Base-by-base conservation (phyloP, 2,113 vertebrate species). In the Bujurquina vittata region DNA sequence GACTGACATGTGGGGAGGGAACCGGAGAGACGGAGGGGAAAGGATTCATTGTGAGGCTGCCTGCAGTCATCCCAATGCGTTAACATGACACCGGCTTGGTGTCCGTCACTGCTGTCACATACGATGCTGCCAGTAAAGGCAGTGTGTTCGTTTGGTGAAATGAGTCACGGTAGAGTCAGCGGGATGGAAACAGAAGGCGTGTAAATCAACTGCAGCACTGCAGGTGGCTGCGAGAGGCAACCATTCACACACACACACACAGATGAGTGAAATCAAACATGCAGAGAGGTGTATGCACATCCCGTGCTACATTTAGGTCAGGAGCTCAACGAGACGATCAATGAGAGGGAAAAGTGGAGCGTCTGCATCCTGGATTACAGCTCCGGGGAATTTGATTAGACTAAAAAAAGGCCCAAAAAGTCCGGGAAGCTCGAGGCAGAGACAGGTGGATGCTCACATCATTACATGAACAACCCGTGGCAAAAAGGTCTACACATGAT, bases 361-460 rank as follows among this genome's bases (percentile, higher is more conserved):
- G 23, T 69, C 63, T 67, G 63, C 22, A 29, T 67, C 63, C 63
- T 69, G 63, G 63, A 69, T 69, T 49, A 49, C 63, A 49, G 63
- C 63, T 69, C 40, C 40, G 2, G 15, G 63, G 63, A 69, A 67
- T 46, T 15, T 10, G 0, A 46, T 46, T 14, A 40, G 63, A 67
- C 63, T 67, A 10, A 46, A 67, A 65, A 18, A 52, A 4, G 40
- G 40, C 11, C 40, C 3, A 46, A 26, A 43, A 67, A 67, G 40
- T 46, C 63, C 1, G 3, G 63, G 22, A 49, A 49, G 40, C 40
- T 49, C 37, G 2, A 29, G 15, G 43, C 43, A 46, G 43, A 14
- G 43, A 15, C 12, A 46, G 43, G 43, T 12, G 10, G 37, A 18
- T 22, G 1, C 22, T 3, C 0, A 17, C 22, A 14, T 67, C n/a